Evolutionary conservation across 2,113 vertebrate species (phyloP), one percentile per base, ranked within the genome.

Genomic region (Cottus gobio): DNA sequence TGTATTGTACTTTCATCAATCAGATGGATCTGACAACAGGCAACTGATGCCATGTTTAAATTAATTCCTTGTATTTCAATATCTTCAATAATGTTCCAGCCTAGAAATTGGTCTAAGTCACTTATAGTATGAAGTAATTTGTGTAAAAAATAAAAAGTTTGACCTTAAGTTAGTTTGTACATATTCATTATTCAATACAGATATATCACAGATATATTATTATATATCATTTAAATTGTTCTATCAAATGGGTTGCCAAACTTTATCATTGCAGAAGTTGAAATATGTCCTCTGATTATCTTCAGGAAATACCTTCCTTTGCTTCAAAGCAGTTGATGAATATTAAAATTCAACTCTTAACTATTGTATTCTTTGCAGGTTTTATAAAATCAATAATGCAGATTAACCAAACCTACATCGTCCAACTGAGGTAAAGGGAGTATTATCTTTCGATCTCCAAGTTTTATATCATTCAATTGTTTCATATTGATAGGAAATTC

Each of bases 31-130:
- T 50, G 68, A 62, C 15, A 56, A 11, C 22, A 63, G 26, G 5
- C 36, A 24, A 71, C 50, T 65, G 6, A 66, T 52, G 11, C 24
- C 30, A 74, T n/a, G 4, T n/a, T 48, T 61, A 37, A 60, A 69
- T 61, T 1, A 20, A 2, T 37, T 28, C 13, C 9, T 26, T 48
- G 67, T 34, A 48, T 42, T 48, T 58, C 20, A 64, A 30, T 9
- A 67, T 2, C 26, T 54, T 48, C 57, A 15, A 2, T 16, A 16
- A 30, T 63, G 16, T 22, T 76, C 58, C 20, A 7, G 20, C 31
- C 22, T 64, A 50, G n/a, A 67, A 30, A 48, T 39, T 9, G 18
- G 18, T 24, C 60, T 57, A n/a, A 16, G 12, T 36, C 22, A 48
- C 4, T 2, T 20, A 34, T 13, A 61, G 52, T 28, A 11, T 71